Percentiles rank a stretch among this genome's conserved stretches.
phyloP scores from a whole-genome alignment of 2,797 vertebrate species.

The Ambastaia sidthimunki region DNA sequence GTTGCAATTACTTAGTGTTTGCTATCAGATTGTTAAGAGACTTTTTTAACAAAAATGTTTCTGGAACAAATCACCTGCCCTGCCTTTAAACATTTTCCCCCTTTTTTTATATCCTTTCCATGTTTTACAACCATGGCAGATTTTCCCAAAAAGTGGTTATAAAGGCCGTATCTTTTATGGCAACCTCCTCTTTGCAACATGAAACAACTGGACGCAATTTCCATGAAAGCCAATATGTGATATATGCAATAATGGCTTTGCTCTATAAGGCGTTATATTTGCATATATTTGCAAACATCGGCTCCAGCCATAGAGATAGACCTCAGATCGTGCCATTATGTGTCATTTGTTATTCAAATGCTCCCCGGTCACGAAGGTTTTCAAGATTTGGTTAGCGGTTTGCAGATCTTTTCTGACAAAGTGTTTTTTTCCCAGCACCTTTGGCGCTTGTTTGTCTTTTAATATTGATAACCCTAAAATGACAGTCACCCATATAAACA shows the following conservation, averaged over 20 bases:
- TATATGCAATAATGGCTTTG: not conserved
- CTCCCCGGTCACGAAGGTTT: slow-evolving; percentile 37
- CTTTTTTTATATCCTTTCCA: not conserved
- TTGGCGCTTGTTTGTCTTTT: slow-evolving; percentile 49
- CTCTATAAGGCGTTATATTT: slow-evolving; percentile 19
- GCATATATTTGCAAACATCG: slow-evolving; percentile 31
- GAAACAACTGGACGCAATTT: not conserved
- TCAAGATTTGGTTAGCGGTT: slow-evolving; percentile 48
- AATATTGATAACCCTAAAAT: slow-evolving; percentile 51
- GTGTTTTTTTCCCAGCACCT: slow-evolving; percentile 18
- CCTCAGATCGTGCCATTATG: slow-evolving; percentile 43
- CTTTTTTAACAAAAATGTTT: too few species aligned
- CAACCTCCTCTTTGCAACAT: not conserved
- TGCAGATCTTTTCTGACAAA: slow-evolving; percentile 32
- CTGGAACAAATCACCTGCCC: too few species aligned
- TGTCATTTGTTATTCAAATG: slow-evolving; percentile 53
- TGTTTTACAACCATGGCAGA: not conserved
- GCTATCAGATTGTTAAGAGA: too few species aligned
- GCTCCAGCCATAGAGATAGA: slow-evolving; percentile 28
- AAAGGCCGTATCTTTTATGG: not conserved
- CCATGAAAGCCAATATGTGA: not conserved
- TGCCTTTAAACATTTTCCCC: too few species aligned
- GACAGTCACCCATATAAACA: slow-evolving; percentile 50
- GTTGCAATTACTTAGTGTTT: too few species aligned
- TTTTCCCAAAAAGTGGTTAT: not conserved